Conservation (phyloP, 2,113 vertebrate species). For the Micronycteris hirsuta region DNA sequence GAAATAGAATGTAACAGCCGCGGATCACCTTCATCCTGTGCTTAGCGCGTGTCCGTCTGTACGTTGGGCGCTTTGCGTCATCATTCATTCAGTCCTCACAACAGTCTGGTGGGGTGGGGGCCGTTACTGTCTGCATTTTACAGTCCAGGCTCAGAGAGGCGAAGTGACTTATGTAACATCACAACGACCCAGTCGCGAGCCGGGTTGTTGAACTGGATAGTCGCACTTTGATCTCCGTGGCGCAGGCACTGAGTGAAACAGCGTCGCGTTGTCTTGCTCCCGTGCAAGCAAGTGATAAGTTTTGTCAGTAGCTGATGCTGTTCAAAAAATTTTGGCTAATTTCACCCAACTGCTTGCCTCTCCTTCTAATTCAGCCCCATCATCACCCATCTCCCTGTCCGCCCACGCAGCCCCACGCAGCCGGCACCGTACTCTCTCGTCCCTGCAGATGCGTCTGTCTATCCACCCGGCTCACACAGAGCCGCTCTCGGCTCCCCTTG, state of each 20-base stretch:
- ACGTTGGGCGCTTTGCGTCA: neutral
- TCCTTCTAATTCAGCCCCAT: neutral
- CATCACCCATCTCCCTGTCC: neutral
- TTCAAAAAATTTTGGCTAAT: neutral
- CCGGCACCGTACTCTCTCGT: neutral
- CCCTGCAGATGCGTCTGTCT: neutral
- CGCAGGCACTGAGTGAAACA: neutral
- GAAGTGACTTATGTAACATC: neutral
- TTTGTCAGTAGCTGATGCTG: neutral
- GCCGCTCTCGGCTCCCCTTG: neutral
- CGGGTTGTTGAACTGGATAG: too few species aligned
- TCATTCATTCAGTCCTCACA: neutral
- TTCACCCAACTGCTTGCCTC: neutral
- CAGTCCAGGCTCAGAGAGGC: neutral
- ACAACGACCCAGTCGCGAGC: neutral
- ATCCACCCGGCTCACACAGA: neutral
- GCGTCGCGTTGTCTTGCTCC: neutral
- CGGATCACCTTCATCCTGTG: neutral
- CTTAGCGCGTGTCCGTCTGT: fast-evolving
- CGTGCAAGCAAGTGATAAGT: neutral
- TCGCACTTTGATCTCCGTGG: neutral
- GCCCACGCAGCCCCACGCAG: constrained; percentile 1
- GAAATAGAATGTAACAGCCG: neutral
- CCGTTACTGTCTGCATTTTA: neutral
- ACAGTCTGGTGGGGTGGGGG: neutral